These are phyloP conservation scores for Cephus rjabovi DNA, from an alignment of 2,888 invertebrate genomes.

Conservation along the genomic window DNA sequence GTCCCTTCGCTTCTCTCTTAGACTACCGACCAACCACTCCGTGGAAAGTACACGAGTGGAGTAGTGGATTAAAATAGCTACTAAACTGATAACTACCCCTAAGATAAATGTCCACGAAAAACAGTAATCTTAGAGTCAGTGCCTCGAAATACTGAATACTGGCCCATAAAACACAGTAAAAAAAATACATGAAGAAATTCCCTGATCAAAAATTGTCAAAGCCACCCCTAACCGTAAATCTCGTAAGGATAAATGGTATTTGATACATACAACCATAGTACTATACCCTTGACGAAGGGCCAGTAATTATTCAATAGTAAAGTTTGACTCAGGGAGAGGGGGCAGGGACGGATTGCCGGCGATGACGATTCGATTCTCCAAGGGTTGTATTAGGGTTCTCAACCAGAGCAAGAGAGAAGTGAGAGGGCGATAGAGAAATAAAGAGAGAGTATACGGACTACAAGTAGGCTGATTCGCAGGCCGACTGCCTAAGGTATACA, in stretches of 20 bases:
- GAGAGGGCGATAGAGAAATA: background rate
- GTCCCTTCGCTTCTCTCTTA: background rate
- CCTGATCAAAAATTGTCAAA: background rate
- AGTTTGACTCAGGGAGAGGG: slow-evolving; percentile 37
- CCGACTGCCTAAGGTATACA: background rate
- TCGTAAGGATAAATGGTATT: background rate
- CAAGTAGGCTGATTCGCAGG: background rate
- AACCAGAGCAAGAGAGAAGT: background rate
- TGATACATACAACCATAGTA: slow-evolving; percentile 12
- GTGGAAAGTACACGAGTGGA: background rate
- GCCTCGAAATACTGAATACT: background rate
- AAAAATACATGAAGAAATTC: background rate
- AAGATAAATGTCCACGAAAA: background rate
- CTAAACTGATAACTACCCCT: background rate
- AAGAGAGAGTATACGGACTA: background rate
- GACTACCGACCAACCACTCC: background rate
- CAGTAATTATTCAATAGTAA: slow-evolving; percentile 48
- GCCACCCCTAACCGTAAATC: background rate
- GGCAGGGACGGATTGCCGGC: slow-evolving; percentile 37
- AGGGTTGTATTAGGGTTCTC: background rate
- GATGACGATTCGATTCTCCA: slow-evolving; percentile 32
- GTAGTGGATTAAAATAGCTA: background rate
- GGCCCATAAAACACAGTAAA: background rate
- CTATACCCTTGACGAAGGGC: slow-evolving; percentile 44
- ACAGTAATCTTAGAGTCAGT: background rate